Percentiles rank a stretch among this genome's conserved stretches.
Conservation (phyloP, 1,140 invertebrate genomes). For the Drosophila melanogaster region Release_6_plus_ISO1_MT NC_004354.4:9914001-9914500, state of each 20-base stretch:
- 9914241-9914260: constrained; percentile 53
- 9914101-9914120: constrained; percentile 80
- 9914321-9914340: constrained; percentile 83
- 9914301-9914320: constrained; percentile 84
- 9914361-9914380: constrained; percentile 47
- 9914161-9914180: not conserved
- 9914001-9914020: constrained; percentile 21
- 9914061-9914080: constrained; percentile 55
- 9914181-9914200: not conserved
- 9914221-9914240: constrained; percentile 50
- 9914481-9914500: constrained; percentile 30
- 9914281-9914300: constrained; percentile 75
- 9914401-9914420: not conserved
- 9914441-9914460: constrained; percentile 61
- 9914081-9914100: constrained; percentile 35
- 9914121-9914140: constrained; percentile 84
- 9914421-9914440: constrained; percentile 3
- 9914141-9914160: constrained; percentile 78
- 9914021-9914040: not conserved
- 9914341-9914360: constrained; percentile 74
- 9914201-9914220: not conserved
- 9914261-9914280: constrained; percentile 11
- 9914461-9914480: constrained; percentile 65
- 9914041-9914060: constrained; percentile 11
- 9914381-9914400: constrained; percentile 23